Percentiles rank a stretch among this genome's conserved stretches.
These are phyloP conservation scores for Calidris pugnax DNA, from an alignment of 2,113 vertebrate genomes.

Conservation along the genomic window DNA sequence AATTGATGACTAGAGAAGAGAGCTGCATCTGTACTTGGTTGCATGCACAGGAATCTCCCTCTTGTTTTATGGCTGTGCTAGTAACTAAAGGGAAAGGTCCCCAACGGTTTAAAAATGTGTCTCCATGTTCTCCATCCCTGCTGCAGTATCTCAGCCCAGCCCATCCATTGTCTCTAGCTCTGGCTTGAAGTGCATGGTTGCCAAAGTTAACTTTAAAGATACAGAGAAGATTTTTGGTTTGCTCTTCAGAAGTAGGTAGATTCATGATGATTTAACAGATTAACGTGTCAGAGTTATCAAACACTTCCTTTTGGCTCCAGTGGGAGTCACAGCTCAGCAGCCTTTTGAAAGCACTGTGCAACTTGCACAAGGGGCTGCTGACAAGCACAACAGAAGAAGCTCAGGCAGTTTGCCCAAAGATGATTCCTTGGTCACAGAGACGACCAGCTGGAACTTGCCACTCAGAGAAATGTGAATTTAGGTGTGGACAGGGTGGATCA, in stretches of 20 bases:
- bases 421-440: neutral
- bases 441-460: neutral
- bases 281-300: neutral
- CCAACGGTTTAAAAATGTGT: neutral
- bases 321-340: neutral
- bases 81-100: neutral
- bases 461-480: neutral
- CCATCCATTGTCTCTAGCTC: neutral
- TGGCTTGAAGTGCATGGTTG: neutral
- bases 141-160: neutral
- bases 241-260: neutral
- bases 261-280: neutral
- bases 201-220: neutral
- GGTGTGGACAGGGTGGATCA: neutral
- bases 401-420: neutral
- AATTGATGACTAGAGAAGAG: neutral
- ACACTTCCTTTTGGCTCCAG: neutral
- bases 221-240: neutral
- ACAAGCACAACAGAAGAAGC: neutral
- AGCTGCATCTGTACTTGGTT: neutral
- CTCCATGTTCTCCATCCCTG: neutral
- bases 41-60: neutral
- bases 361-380: neutral
- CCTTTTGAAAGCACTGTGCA: neutral
- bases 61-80: neutral